A percentile compares a stretch with the other conserved stretches of the same genome.
These are phyloP conservation scores for Thinocorus orbignyianus DNA, from an alignment of 2,113 vertebrate genomes.

Conservation along the genomic window DNA sequence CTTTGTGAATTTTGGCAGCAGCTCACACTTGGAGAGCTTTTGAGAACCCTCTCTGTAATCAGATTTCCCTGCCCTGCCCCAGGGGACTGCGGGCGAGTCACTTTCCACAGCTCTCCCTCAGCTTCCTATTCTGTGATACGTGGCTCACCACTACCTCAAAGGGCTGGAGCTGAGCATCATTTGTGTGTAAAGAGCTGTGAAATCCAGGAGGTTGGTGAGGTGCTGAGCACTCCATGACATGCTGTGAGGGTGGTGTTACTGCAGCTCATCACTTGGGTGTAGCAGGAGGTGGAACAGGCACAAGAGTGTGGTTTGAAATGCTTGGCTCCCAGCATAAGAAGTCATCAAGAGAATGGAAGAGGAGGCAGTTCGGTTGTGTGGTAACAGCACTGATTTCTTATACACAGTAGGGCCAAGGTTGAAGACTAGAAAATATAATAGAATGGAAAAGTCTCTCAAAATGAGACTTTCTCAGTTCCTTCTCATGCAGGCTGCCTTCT, in stretches of 20 bases:
- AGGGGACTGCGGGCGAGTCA: not conserved
- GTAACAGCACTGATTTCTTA: not conserved
- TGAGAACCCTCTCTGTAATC: conserved; percentile 25
- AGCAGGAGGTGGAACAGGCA: not conserved
- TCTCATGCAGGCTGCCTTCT: not conserved
- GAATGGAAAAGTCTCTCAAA: too few relatives aligned
- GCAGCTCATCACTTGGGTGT: not conserved
- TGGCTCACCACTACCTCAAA: not conserved
- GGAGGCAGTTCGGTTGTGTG: not conserved
- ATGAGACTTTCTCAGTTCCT: not conserved
- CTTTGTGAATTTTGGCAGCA: conserved; percentile 64
- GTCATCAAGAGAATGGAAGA: not conserved
- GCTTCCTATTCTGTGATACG: not conserved
- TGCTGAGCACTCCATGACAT: not conserved
- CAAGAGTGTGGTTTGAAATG: not conserved
- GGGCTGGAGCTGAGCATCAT: not conserved
- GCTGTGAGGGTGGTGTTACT: not conserved
- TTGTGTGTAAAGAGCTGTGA: conserved; percentile 9
- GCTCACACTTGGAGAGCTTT: conserved; percentile 48
- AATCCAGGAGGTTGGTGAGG: not conserved
- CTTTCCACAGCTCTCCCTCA: conserved; percentile 49
- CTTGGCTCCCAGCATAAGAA: not conserved
- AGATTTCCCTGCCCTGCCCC: conserved; percentile 1
- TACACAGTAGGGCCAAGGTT: not conserved
- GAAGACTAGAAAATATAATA: not conserved